Evolutionary conservation across 2,797 vertebrate genomes (phyloP).

Genomic region (Falco rusticolus): DNA sequence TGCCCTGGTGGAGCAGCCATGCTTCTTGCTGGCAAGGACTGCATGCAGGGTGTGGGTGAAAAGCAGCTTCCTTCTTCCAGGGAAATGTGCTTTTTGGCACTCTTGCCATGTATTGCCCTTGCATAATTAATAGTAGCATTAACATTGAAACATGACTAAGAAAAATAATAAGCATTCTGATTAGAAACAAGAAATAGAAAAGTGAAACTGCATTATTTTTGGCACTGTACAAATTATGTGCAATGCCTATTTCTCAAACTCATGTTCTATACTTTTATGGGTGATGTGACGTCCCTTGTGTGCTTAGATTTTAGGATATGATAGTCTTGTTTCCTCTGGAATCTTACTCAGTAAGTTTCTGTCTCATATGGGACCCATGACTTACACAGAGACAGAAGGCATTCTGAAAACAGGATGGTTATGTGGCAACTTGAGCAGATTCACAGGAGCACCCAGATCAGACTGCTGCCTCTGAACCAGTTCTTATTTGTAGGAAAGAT

Average conservation of each 20-base stretch:
- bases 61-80: background rate
- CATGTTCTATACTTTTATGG: background rate
- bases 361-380: background rate
- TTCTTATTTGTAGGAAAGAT: fast-evolving
- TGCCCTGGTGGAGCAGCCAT: background rate
- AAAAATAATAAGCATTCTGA: fast-evolving
- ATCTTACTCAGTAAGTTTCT: background rate
- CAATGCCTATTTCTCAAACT: background rate
- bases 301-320: background rate
- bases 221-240: background rate
- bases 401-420: background rate
- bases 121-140: background rate
- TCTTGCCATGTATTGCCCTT: background rate
- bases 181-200: background rate
- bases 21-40: background rate
- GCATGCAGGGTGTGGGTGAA: background rate
- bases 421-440: background rate
- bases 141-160: background rate
- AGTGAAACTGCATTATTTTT: background rate
- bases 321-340: background rate
- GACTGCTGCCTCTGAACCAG: background rate
- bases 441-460: background rate
- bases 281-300: background rate
- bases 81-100: background rate
- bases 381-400: background rate